Conservation (phyloP, 2,113 vertebrate species). For the Coryphaenoides rupestris region DNA sequence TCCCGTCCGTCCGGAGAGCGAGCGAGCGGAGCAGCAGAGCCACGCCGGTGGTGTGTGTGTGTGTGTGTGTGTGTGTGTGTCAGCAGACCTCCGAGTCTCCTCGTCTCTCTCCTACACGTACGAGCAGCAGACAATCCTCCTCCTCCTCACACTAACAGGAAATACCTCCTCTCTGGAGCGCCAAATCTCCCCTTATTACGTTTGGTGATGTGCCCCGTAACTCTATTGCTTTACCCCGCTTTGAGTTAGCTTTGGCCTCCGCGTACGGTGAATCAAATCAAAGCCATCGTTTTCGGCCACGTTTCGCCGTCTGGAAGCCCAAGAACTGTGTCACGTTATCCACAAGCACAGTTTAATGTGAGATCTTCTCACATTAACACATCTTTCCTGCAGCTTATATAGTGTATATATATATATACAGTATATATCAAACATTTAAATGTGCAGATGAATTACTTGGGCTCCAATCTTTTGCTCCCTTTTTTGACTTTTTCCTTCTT, state of each 20-base stretch:
- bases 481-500: too few species aligned
- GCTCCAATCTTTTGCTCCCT: constrained; percentile 9
- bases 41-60: too few species aligned
- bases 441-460: constrained; percentile 20
- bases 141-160: constrained; percentile 52
- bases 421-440: background rate
- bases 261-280: constrained; percentile 14
- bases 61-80: too few species aligned
- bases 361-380: too few species aligned
- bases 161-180: constrained; percentile 50
- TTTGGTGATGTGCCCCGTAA: constrained; percentile 30
- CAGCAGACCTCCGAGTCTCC: too few species aligned
- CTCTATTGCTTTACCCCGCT: constrained; percentile 24
- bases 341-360: too few species aligned
- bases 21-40: too few species aligned
- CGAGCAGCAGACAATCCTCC: constrained; percentile 8
- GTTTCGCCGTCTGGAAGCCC: constrained; percentile 3
- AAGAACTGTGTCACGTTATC: constrained; percentile 12
- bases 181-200: constrained; percentile 42
- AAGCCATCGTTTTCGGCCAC: constrained; percentile 11
- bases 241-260: constrained; percentile 22
- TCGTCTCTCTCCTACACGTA: too few species aligned
- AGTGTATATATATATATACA: too few species aligned
- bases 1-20: too few species aligned
- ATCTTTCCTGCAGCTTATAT: too few species aligned